Base-by-base conservation (phyloP, 2,113 vertebrate species). In the Leucosticte australis region DNA sequence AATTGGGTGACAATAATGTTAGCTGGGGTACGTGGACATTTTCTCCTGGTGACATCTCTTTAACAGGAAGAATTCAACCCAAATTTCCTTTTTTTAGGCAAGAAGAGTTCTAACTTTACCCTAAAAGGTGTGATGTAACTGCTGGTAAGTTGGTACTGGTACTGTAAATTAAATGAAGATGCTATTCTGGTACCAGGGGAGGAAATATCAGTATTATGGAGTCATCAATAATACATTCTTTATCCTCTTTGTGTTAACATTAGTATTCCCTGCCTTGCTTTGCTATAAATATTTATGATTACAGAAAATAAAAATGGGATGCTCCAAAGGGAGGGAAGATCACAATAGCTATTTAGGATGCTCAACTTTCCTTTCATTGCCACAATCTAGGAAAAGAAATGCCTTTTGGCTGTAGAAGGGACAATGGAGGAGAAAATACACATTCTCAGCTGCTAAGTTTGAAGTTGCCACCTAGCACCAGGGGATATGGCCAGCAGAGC, bases 231-330 rank as follows among this genome's bases (percentile, higher is more conserved):
- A 92, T 62, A 67, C 19, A 83, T 87, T 87, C 60, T 60, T 92
- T 68, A 88, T 94, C 68, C 56, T 92, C 83, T 91, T 83, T 81
- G 49, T 47, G 57, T 75, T 92, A 90, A 68, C 37, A 73, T 95
- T 93, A 87, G 60, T 75, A 90, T 95, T 93, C 85, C 49, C 49
- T 84, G 60, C n/a, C 62, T 89, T 81, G 57, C 82, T 86, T 92
- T 65, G 26, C 70, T 85, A 90, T 95, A 92, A 96, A 92, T 94
- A 92, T 95, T 95, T 92, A 94, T 93, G 87, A 87, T 95, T 65
- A 92, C 76, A 90, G 68, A 81, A 92, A 93, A 94, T 75, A 93
- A 91, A 94, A 96, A 84, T 33, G 23, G 63, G 55, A 83, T 67
- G 20, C n/a, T 96, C 90, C 87, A 90, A 85, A 83, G 64, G 53